Evolutionary conservation across 1,140 invertebrate genomes (phyloP).

Genomic region (Philopotamus ludificatus): DNA sequence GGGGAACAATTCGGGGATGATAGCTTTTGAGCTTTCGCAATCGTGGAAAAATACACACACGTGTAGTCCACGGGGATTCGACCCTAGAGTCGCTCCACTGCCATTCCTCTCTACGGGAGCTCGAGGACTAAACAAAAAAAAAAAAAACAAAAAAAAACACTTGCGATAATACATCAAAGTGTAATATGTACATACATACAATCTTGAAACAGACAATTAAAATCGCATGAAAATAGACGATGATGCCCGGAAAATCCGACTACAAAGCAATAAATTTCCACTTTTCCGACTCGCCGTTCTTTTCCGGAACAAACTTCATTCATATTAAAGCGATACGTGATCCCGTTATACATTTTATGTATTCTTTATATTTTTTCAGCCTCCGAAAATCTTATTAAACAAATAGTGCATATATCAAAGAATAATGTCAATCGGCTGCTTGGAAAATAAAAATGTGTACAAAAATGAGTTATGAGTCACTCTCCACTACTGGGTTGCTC

Average conservation of each 20-base stretch:
- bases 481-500: slow-evolving; percentile 6
- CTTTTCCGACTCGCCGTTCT: not conserved
- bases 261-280: not conserved
- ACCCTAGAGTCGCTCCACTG: not conserved
- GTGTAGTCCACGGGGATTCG: not conserved
- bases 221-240: not conserved
- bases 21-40: slow-evolving; percentile 20
- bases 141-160: too few species aligned
- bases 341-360: too few species aligned
- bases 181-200: not conserved
- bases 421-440: not conserved
- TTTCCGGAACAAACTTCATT: not conserved
- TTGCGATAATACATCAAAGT: not conserved
- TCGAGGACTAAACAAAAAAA: not conserved
- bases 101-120: too few species aligned
- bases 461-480: slow-evolving; percentile 16
- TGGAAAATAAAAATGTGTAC: slow-evolving; percentile 5
- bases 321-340: too few species aligned
- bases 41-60: not conserved
- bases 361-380: too few species aligned
- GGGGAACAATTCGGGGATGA: slow-evolving; percentile 10
- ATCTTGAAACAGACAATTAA: not conserved
- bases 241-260: not conserved
- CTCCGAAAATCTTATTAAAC: too few species aligned
- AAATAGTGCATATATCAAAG: too few species aligned